Percentiles rank a stretch among this genome's conserved stretches.
Evolutionary conservation across 64 coral and sea anemone species (phyloP).

Genomic region (Platygyra sinensis): DNA sequence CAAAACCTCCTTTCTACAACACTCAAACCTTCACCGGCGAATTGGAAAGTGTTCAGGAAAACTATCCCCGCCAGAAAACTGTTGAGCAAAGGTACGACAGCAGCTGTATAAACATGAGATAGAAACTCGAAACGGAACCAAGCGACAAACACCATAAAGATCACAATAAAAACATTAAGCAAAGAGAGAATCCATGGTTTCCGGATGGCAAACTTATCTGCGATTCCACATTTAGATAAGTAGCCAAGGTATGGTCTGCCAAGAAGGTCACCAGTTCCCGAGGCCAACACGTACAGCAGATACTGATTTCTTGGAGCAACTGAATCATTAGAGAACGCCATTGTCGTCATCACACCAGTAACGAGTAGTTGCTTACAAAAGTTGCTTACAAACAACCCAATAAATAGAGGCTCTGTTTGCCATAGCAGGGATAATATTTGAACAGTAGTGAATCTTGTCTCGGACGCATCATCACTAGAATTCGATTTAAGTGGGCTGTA

Average conservation of each 20-base stretch:
- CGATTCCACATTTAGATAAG: neutral
- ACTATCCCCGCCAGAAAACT: neutral
- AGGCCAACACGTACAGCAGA: neutral
- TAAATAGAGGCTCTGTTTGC: neutral
- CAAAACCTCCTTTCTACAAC: slow-evolving; percentile 12
- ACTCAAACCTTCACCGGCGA: neutral
- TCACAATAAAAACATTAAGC: neutral
- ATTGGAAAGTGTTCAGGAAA: neutral
- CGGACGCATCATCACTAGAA: neutral
- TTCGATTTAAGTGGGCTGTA: neutral
- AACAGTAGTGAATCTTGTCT: neutral
- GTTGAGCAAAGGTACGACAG: neutral
- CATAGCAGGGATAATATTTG: neutral
- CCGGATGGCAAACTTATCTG: neutral
- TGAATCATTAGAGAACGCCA: neutral
- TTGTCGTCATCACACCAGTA: neutral
- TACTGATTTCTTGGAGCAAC: slow-evolving; percentile 18
- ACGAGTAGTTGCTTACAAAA: neutral
- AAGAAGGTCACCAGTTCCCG: neutral
- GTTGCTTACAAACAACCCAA: neutral
- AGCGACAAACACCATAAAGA: neutral
- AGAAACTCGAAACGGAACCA: neutral
- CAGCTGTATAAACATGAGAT: neutral
- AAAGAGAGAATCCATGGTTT: slow-evolving; percentile 12
- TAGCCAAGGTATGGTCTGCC: neutral